phyloP scores from a whole-genome alignment of 1,140 invertebrate species.

The Nephotettix cincticeps region DNA sequence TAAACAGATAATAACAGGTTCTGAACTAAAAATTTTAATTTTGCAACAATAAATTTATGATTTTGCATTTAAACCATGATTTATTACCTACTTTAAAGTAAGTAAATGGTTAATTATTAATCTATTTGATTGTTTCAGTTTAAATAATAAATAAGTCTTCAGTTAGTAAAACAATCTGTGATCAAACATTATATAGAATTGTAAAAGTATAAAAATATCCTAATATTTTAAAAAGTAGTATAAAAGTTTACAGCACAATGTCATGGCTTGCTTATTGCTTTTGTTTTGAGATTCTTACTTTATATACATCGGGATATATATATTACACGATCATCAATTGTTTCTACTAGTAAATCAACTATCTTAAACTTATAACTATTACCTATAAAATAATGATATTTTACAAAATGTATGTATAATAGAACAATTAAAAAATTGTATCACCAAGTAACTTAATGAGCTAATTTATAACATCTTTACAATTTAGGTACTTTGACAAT shows the following conservation, averaged over 20 bases:
- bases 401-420: constrained; percentile 8
- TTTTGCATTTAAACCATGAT: too few relatives aligned
- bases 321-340: background rate
- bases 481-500: background rate
- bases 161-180: too few relatives aligned
- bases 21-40: too few relatives aligned
- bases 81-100: too few relatives aligned
- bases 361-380: background rate
- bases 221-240: too few relatives aligned
- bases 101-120: too few relatives aligned
- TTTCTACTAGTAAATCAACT: background rate
- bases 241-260: background rate
- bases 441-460: background rate
- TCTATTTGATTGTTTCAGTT: too few relatives aligned
- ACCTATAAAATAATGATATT: background rate
- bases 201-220: too few relatives aligned
- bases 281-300: background rate
- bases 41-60: too few relatives aligned
- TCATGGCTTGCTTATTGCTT: background rate
- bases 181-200: too few relatives aligned
- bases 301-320: background rate
- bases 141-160: too few relatives aligned
- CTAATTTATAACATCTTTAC: constrained; percentile 1
- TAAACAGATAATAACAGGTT: too few relatives aligned
- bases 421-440: background rate